Evolutionary conservation across 2,888 invertebrate genomes (phyloP).

Genomic region (Lycaena phlaeas): DNA sequence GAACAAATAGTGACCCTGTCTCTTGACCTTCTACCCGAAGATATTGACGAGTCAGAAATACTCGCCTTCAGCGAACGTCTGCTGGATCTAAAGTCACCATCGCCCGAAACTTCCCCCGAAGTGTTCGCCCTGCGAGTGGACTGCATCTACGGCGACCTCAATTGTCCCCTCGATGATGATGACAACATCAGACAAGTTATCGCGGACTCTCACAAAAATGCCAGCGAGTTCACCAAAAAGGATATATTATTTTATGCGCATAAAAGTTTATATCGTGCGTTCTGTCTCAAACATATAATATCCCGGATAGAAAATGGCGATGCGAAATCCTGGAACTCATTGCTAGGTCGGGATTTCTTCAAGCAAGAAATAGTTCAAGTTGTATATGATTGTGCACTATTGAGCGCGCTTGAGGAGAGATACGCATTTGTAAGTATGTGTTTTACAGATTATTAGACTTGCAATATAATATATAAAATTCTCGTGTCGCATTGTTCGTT

Average conservation of each 20-base stretch:
- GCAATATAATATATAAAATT: too few relatives aligned
- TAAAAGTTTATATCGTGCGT: conserved; percentile 29
- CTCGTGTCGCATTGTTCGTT: too few relatives aligned
- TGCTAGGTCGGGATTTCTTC: conserved; percentile 24
- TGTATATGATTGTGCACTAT: conserved; percentile 30
- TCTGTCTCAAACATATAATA: conserved; percentile 26
- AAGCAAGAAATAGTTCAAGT: conserved; percentile 24
- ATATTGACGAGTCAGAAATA: conserved; percentile 15
- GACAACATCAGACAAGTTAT: conserved; percentile 23
- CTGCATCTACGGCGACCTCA: conserved; percentile 30
- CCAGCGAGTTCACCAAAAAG: conserved; percentile 23
- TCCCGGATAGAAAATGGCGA: conserved; percentile 1
- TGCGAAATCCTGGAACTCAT: conserved; percentile 10
- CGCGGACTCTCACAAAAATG: conserved; percentile 15
- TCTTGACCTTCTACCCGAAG: conserved; percentile 18
- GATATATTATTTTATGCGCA: conserved; percentile 26
- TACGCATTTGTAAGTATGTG: conserved; percentile 45
- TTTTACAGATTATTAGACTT: too few relatives aligned
- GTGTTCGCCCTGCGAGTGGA: conserved; percentile 30
- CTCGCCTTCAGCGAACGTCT: conserved; percentile 20
- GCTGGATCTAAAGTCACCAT: conserved; percentile 11
- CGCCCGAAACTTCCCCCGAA: conserved; percentile 14
- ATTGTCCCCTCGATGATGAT: conserved; percentile 35
- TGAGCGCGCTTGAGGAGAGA: conserved; percentile 33
- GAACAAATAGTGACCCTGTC: conserved; percentile 34